Evolutionary conservation across 2,797 vertebrate genomes (phyloP), one percentile per base, ranked within the genome.

Genomic region (Cryptoblepharus egeriae): DNA sequence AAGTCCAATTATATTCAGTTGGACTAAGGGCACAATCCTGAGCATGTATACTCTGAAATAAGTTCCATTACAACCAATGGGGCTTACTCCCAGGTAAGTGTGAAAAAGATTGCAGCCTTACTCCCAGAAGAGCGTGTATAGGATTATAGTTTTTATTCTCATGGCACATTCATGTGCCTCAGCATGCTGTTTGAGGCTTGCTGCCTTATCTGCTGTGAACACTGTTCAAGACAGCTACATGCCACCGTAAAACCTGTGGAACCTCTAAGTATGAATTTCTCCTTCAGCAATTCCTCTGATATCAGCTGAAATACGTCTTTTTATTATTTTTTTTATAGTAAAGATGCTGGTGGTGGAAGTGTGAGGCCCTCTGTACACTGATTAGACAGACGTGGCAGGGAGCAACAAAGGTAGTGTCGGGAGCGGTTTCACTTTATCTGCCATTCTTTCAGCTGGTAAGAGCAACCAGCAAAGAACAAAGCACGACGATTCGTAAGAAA

Each of bases 381-480:
- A 20, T 45, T 42, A 39, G 64, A 69, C 57, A 79, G 83, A 75
- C 7, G 1, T 52, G 58, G n/a, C 0, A 0, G 35, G 71, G 55
- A 69, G 79, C 63, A 77, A 45, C 61, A 70, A 28, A 1, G 22
- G 30, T 11, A 2, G 58, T 45, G 1, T 1, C 58, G n/a, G 64
- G 15, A 42, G 1, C 73, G 72, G 85, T 70, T 32, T 57, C 80
- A 22, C 22, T 2, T 45, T 60, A 68, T 63, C 60, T 79, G 39
- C 58, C 3, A 2, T 2, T 0, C 13, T 61, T 76, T 2, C 0
- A 1, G 61, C 8, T 81, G 63, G 58, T 1, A 68, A 65, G 75
- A 42, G 82, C 83, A 77, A 81, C 72, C 67, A 61, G 4, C 61
- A 32, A 57, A 88, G 82, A 88, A 85, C 85, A 89, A 88, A 90